A percentile compares a stretch with the other conserved stretches of the same genome.
phyloP scores from a whole-genome alignment of 1,140 invertebrate species.

The Leptinotarsa undecemlineata region DNA sequence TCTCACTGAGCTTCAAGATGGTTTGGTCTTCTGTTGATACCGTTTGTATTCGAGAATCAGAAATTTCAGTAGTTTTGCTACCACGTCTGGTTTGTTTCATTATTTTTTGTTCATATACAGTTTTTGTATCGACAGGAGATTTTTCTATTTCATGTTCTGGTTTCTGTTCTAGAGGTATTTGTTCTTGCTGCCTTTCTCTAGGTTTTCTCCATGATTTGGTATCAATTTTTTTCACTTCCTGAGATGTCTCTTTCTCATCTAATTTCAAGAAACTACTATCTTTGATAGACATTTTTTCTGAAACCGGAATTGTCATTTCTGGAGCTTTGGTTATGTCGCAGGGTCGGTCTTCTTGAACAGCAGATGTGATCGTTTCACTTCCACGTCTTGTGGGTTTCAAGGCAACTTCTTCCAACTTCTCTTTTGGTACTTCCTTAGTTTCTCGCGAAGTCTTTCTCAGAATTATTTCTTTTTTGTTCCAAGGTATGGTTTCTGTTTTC shows the following conservation, averaged over 20 bases:
- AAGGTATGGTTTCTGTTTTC: constrained; percentile 49
- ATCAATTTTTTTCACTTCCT: constrained; percentile 30
- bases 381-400: background rate
- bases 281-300: background rate
- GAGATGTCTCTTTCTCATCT: constrained; percentile 37
- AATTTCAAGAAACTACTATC: constrained; percentile 19
- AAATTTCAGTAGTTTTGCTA: too few relatives aligned
- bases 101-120: too few relatives aligned
- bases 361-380: background rate
- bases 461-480: constrained; percentile 54
- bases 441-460: constrained; percentile 52
- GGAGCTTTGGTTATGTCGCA: constrained; percentile 27
- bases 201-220: constrained; percentile 36
- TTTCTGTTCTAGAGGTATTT: too few relatives aligned
- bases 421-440: constrained; percentile 43
- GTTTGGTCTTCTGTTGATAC: background rate
- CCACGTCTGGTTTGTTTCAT: too few relatives aligned
- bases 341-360: too few relatives aligned
- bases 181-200: background rate
- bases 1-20: background rate
- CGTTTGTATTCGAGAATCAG: background rate
- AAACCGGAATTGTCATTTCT: constrained; percentile 30
- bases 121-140: too few relatives aligned
- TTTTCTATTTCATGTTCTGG: too few relatives aligned
- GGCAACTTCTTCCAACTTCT: background rate